Evolutionary conservation across 2,797 vertebrate genomes (phyloP).

Genomic region (Rhinatrema bivittatum): DNA sequence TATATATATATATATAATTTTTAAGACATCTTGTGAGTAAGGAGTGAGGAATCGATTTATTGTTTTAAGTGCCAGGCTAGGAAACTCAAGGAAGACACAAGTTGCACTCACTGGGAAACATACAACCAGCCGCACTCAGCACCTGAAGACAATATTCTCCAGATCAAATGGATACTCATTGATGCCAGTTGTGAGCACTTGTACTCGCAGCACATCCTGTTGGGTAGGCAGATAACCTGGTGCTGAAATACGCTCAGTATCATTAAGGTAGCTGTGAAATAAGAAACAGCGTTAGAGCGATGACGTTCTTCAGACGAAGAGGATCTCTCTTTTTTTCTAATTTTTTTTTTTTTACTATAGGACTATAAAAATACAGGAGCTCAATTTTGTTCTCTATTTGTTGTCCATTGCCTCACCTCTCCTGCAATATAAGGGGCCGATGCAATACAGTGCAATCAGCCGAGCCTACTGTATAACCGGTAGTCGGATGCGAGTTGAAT

Average conservation of each 20-base stretch:
- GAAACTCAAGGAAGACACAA: no score
- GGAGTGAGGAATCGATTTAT: no score
- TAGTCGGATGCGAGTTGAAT: no score
- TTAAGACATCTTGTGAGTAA: background rate
- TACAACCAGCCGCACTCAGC: background rate
- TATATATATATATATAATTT: background rate
- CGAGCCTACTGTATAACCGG: no score
- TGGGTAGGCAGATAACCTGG: slow-evolving; percentile 43
- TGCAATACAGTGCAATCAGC: no score
- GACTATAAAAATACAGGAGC: background rate
- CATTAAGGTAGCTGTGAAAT: slow-evolving; percentile 34
- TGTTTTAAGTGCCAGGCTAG: no score
- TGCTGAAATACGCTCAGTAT: no score
- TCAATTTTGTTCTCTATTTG: accelerated
- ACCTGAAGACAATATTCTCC: slow-evolving; percentile 70
- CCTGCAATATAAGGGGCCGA: no score
- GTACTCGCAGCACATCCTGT: slow-evolving; percentile 47
- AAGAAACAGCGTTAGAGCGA: background rate
- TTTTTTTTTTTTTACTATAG: background rate
- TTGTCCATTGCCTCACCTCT: no score
- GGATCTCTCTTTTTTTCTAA: background rate
- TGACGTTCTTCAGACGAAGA: background rate
- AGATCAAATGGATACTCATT: slow-evolving; percentile 66
- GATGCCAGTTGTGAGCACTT: slow-evolving; percentile 63
- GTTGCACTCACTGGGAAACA: background rate